Conservation (phyloP, 2,797 vertebrate genomes). For the Phoebastria nigripes region DNA sequence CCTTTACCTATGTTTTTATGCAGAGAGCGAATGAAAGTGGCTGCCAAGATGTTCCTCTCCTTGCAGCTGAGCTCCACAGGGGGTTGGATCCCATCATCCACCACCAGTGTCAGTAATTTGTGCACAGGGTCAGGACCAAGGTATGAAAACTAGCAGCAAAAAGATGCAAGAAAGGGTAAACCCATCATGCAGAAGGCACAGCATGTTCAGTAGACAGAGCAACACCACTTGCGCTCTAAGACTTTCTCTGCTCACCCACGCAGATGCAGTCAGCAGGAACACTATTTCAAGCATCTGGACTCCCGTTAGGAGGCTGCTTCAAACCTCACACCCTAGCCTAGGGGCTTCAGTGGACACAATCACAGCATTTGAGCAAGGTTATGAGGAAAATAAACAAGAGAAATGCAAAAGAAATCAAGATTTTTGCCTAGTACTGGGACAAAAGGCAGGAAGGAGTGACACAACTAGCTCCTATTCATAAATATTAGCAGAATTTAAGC, state of each 20-base stretch:
- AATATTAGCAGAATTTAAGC: neutral
- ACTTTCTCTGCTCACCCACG: neutral
- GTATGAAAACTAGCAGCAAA: constrained; percentile 88
- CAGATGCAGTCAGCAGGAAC: constrained; percentile 5
- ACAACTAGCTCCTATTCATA: neutral
- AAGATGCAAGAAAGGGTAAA: constrained; percentile 57
- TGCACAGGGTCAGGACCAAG: constrained; percentile 93
- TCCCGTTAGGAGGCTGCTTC: neutral
- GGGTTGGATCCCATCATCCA: constrained; percentile 97
- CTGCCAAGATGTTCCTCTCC: constrained; percentile 97
- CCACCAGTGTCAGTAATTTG: constrained; percentile 92
- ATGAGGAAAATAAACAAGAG: neutral
- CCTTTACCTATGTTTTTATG: constrained; percentile 96
- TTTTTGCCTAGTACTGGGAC: neutral
- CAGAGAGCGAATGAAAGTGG: constrained; percentile 96
- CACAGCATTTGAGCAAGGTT: neutral
- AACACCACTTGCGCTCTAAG: neutral
- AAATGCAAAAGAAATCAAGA: neutral
- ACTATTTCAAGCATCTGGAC: neutral
- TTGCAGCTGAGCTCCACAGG: constrained; percentile 98
- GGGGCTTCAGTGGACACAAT: neutral
- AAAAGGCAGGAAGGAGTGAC: neutral
- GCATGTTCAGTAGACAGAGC: neutral
- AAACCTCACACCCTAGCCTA: neutral
- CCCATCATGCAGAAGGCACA: constrained; percentile 28